Evolutionary conservation across 2,113 vertebrate genomes (phyloP), one percentile per base, ranked within the genome.

Genomic region (Cryptoleucopteryx plumbea): DNA sequence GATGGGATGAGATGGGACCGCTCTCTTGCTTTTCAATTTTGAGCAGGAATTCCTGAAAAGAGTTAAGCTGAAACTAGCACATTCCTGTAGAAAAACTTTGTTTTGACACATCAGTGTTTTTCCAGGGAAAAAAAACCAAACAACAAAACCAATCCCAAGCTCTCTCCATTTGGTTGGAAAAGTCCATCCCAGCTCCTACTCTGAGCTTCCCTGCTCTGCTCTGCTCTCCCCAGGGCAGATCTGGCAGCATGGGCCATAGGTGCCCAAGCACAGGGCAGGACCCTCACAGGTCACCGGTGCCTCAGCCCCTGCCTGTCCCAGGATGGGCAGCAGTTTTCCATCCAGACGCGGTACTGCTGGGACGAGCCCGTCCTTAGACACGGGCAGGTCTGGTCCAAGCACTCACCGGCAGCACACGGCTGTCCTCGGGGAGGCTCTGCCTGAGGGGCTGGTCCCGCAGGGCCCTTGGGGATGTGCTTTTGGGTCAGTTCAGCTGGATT

Each of bases 231-330:
- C 1, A 58, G 42, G 73, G n/a, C 59, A 93, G 27, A 26, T 17
- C 13, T 4, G 1, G 29, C 59, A 55, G 56, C 0, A 0, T 32
- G 73, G 68, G 53, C 85, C 18, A 1, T 25, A 8, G 19, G 22
- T 36, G 27, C 71, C 68, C 8, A 18, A 55, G 55, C 48, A 22
- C 43, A 2, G 45, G 40, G 36, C 45, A 71, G 15, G 34, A 31
- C 38, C 59, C 38, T 21, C 7, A 8, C 1, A 0, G 14, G 16
- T 19, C 53, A 38, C 56, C 6, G 1, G 11, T 50, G 59, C 77
- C 21, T 17, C 9, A 5, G 17, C 2, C 40, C 42, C 59, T 14
- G 25, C 53, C 22, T 18, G 38, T 12, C 47, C 26, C 0, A 3
- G 9, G 55, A 52, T 7, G 21, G n/a, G 23, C 20, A n/a, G 38